phyloP scores from a whole-genome alignment of 2,888 invertebrate genomes.

The Dryobotodes eremita region DNA sequence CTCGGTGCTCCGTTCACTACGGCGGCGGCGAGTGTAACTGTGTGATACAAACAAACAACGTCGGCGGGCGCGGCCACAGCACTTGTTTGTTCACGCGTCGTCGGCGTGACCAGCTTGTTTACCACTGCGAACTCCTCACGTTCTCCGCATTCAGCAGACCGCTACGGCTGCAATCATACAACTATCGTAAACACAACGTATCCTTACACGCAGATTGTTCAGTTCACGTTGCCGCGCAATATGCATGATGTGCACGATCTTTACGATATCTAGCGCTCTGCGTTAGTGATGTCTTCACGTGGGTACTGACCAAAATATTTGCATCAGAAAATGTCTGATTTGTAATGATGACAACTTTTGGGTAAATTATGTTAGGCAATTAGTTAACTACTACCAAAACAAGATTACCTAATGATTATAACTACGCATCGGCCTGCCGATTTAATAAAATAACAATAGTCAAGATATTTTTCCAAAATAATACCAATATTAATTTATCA shows the following conservation, averaged over 20 bases:
- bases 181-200: slow-evolving; percentile 67
- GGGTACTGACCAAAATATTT: slow-evolving; percentile 2
- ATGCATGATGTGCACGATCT: slow-evolving; percentile 57
- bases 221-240: slow-evolving; percentile 53
- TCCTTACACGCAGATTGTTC: slow-evolving; percentile 55
- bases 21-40: slow-evolving; percentile 60
- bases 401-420: background rate
- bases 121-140: slow-evolving; percentile 82
- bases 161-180: slow-evolving; percentile 72
- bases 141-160: slow-evolving; percentile 77
- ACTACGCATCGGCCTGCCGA: background rate
- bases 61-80: slow-evolving; percentile 69
- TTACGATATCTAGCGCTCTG: background rate
- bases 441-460: background rate
- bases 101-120: slow-evolving; percentile 87
- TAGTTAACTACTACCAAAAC: background rate
- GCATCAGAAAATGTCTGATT: background rate
- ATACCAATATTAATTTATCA: slow-evolving; percentile 2
- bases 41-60: slow-evolving; percentile 69
- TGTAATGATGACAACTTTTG: background rate
- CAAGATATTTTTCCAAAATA: background rate
- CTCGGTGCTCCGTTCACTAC: slow-evolving; percentile 61
- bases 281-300: slow-evolving; percentile 16
- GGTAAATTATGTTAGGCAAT: background rate
- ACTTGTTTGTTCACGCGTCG: slow-evolving; percentile 90